Evolutionary conservation across 2,888 invertebrate genomes (phyloP).

Genomic region (Amblyjoppa proteus): DNA sequence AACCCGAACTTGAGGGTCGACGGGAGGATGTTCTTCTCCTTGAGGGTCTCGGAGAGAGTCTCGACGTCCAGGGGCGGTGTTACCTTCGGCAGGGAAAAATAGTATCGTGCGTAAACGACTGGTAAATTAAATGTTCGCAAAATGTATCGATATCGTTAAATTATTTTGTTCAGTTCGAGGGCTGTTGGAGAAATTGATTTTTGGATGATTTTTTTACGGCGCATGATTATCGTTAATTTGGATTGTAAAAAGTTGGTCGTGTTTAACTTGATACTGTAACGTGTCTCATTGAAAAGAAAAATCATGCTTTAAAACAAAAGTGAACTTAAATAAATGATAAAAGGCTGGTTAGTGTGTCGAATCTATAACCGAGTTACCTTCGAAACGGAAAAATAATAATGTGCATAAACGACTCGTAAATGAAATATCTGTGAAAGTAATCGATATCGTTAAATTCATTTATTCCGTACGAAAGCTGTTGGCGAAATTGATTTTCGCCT

Average conservation of each 20-base stretch:
- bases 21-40: conserved; percentile 94
- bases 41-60: conserved; percentile 91
- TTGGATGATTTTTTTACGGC: neutral
- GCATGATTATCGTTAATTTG: neutral
- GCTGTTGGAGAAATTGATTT: neutral
- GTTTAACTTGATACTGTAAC: too few species aligned
- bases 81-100: conserved; percentile 85
- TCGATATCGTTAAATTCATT: neutral
- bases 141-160: neutral
- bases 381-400: too few species aligned
- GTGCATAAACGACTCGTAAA: too few species aligned
- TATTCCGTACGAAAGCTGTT: neutral
- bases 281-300: neutral
- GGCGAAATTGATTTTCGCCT: neutral
- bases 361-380: neutral
- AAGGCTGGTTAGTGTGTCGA: neutral
- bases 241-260: neutral
- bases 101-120: conserved; percentile 30
- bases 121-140: neutral
- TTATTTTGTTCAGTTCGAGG: neutral
- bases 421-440: too few species aligned
- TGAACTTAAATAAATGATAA: neutral
- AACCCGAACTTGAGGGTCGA: conserved; percentile 96
- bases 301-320: neutral
- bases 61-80: conserved; percentile 92